Evolutionary conservation across 2,888 invertebrate species (phyloP), one percentile per base, ranked within the genome.

Genomic region (Tipula unca): DNA sequence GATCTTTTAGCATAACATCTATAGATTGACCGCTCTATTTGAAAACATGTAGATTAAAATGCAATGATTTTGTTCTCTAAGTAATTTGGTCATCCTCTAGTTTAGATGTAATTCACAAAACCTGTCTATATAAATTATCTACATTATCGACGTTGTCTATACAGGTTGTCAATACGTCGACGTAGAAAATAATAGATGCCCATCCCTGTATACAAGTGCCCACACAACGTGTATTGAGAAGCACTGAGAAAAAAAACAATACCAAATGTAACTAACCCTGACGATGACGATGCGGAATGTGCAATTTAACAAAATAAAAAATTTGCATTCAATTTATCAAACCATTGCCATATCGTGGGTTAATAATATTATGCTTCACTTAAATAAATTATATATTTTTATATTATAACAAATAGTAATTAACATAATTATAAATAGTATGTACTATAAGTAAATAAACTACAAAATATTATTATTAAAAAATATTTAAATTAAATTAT

Each of bases 391-490:
- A 17, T 48, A 48, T 48, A 14, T 17, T 32, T n/a, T n/a, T n/a
- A n/a, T n/a, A n/a, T n/a, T 48, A 48, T 8, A 48, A 20, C 20
- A 69, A 69, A 69, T 25, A 69, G 25, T 69, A 69, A 69, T 69
- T 69, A 69, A 69, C 69, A 69, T 69, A 69, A 69, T 69, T 69
- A 69, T 69, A 69, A 69, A 25, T 69, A n/a, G n/a, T n/a, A n/a
- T n/a, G n/a, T n/a, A n/a, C n/a, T n/a, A n/a, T n/a, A 69, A 69
- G 69, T 69, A 69, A 69, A 69, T 69, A 69, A 69, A 69, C 25
- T 69, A 69, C 69, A 69, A 69, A 69, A 69, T 69, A 69, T 69
- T 69, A 69, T 69, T 69, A 69, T 25, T 69, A 69, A 25, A 69
- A 69, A 69, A 25, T 20, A 69, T 69, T 69, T 69, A 69, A 69